Conservation (phyloP, 2,797 vertebrate genomes). For the Spheniscus humboldti region DNA sequence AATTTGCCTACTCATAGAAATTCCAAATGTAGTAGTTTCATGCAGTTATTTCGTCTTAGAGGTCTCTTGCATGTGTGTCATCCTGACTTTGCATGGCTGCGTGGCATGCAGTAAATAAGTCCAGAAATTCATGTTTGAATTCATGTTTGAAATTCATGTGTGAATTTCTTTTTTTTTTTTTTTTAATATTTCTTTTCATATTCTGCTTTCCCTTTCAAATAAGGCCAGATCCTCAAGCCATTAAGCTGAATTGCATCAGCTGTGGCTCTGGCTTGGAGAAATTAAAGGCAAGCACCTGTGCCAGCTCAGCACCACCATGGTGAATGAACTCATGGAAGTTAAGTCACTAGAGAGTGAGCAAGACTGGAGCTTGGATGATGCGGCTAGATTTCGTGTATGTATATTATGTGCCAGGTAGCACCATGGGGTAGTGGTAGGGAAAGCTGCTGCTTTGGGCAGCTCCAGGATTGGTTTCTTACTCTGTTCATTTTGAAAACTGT, state of each 20-base stretch:
- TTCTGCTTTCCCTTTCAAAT: conserved; percentile 42
- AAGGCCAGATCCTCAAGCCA: conserved; percentile 43
- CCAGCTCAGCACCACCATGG: not conserved
- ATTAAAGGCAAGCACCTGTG: conserved; percentile 7
- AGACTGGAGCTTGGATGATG: not conserved
- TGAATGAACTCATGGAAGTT: not conserved
- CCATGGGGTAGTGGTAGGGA: not conserved
- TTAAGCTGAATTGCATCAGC: conserved; percentile 38
- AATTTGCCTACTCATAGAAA: conserved; percentile 1
- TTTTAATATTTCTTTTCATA: not conserved
- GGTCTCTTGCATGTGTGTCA: not conserved
- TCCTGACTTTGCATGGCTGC: not conserved
- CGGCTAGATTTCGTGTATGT: not conserved
- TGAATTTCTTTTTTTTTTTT: not conserved
- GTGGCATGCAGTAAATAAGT: not conserved
- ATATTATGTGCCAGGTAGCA: not conserved
- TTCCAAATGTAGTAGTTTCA: not conserved
- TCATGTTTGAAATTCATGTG: not conserved
- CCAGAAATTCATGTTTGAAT: not conserved
- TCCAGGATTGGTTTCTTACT: not conserved
- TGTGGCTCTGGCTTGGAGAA: conserved; percentile 14
- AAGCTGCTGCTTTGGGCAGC: not conserved
- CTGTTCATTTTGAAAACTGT: not conserved
- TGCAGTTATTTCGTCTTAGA: not conserved
- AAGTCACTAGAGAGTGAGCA: not conserved